Evolutionary conservation across 2,797 vertebrate species (phyloP).

Genomic region (Monodelphis domestica): DNA sequence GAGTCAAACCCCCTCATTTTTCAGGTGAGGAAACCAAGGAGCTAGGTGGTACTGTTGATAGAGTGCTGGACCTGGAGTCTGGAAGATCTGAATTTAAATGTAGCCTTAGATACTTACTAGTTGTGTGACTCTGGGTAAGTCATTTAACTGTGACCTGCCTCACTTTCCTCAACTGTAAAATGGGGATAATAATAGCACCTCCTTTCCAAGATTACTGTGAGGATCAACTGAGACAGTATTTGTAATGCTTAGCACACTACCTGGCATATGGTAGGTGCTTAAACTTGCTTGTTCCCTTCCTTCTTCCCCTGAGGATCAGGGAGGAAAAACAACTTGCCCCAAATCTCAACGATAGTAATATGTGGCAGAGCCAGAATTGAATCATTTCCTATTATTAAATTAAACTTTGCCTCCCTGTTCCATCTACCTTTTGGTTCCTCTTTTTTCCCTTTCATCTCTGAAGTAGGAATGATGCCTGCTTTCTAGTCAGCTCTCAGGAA

Average conservation of each 20-base stretch:
- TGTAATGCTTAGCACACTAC: not conserved
- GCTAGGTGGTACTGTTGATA: not conserved
- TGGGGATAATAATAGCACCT: not conserved
- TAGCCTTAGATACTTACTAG: not conserved
- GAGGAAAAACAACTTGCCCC: not conserved
- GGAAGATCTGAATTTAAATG: not conserved
- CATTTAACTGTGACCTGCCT: not conserved
- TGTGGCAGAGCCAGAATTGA: not conserved
- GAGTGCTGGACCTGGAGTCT: not conserved
- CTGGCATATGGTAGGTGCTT: not conserved
- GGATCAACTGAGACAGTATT: not conserved
- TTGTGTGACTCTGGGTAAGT: not conserved
- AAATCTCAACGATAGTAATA: not conserved
- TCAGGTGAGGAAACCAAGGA: not conserved
- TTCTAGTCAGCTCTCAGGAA: constrained; percentile 49
- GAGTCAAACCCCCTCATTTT: not conserved
- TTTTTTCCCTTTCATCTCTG: constrained; percentile 20
- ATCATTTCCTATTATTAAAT: not conserved
- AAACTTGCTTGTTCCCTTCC: not conserved
- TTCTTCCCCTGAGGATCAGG: not conserved
- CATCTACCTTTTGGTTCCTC: not conserved
- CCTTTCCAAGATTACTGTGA: not conserved
- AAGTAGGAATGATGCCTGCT: constrained; percentile 55
- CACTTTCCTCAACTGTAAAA: not conserved
- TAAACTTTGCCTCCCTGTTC: not conserved